A percentile compares a stretch with the other conserved stretches of the same genome.
Conservation (phyloP, 1,140 invertebrate species). For the Drosophila burlai region DNA sequence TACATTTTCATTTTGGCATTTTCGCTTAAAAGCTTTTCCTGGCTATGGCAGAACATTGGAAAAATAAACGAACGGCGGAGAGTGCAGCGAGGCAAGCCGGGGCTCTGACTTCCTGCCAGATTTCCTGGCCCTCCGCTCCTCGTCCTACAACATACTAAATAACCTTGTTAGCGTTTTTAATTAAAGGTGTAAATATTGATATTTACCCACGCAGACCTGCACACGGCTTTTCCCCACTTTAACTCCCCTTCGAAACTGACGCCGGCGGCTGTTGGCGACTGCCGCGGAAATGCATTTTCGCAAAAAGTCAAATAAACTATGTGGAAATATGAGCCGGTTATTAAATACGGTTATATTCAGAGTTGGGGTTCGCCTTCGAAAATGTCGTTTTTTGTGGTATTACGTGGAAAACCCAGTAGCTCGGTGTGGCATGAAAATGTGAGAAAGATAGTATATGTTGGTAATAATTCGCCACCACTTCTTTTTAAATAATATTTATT, state of each 20-base stretch:
- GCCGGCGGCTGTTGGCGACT: constrained; percentile 42
- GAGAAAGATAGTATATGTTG: neutral
- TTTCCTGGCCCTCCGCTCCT: constrained; percentile 31
- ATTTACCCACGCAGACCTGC: constrained; percentile 69
- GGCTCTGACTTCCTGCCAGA: constrained; percentile 69
- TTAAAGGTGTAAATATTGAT: constrained; percentile 85
- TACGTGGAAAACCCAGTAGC: constrained; percentile 7
- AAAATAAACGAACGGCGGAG: constrained; percentile 24
- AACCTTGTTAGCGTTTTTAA: constrained; percentile 85
- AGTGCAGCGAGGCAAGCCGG: constrained; percentile 22
- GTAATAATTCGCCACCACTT: neutral
- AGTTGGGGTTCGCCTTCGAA: constrained; percentile 17
- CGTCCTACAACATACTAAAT: constrained; percentile 63
- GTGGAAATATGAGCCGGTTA: constrained; percentile 68
- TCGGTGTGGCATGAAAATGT: neutral
- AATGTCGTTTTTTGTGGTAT: constrained; percentile 26
- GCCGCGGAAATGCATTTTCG: constrained; percentile 75
- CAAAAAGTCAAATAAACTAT: constrained; percentile 77
- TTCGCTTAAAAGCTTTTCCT: constrained; percentile 76
- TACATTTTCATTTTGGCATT: constrained; percentile 70
- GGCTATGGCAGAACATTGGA: constrained; percentile 4
- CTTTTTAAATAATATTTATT: neutral
- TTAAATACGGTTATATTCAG: constrained; percentile 49
- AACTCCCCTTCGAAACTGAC: neutral
- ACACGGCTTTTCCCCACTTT: constrained; percentile 3